Percentiles rank a stretch among this genome's conserved stretches.
Conservation (phyloP, 2,888 invertebrate species). For the Lithophane leautieri region DNA sequence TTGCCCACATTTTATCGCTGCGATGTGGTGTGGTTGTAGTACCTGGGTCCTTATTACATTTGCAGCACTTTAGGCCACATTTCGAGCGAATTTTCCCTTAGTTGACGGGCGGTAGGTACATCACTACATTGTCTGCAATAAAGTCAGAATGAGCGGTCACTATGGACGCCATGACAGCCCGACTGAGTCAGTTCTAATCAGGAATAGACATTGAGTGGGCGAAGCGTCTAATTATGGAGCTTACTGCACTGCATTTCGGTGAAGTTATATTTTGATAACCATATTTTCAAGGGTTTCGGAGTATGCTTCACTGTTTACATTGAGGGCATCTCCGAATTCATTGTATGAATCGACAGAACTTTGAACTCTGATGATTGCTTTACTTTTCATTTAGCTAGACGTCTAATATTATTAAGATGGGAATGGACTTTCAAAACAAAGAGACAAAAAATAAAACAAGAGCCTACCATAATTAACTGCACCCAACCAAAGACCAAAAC, state of each 20-base stretch:
- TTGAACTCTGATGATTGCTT: not conserved
- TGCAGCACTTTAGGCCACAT: not conserved
- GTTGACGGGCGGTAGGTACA: slow-evolving; percentile 4
- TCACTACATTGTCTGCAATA: slow-evolving; percentile 12
- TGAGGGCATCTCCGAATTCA: not conserved
- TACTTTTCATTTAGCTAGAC: not conserved
- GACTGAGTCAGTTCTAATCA: slow-evolving; percentile 33
- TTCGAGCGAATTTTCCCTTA: not conserved
- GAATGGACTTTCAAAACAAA: not conserved
- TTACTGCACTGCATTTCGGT: not conserved
- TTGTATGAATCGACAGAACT: not conserved
- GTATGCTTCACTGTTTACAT: not conserved
- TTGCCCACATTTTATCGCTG: not conserved
- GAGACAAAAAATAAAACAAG: not conserved
- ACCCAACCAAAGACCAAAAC: slow-evolving; percentile 1
- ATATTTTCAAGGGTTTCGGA: not conserved
- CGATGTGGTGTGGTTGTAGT: not conserved
- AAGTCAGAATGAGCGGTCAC: slow-evolving; percentile 7
- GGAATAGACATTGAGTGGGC: slow-evolving; percentile 20
- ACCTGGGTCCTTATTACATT: not conserved
- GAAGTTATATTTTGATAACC: not conserved
- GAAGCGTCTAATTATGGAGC: not conserved
- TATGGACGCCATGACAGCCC: slow-evolving; percentile 20
- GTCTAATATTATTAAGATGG: not conserved
- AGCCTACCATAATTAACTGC: slow-evolving; percentile 14